Evolutionary conservation across 2,113 vertebrate species (phyloP), one percentile per base, ranked within the genome.

Genomic region (Varanus salvator): DNA sequence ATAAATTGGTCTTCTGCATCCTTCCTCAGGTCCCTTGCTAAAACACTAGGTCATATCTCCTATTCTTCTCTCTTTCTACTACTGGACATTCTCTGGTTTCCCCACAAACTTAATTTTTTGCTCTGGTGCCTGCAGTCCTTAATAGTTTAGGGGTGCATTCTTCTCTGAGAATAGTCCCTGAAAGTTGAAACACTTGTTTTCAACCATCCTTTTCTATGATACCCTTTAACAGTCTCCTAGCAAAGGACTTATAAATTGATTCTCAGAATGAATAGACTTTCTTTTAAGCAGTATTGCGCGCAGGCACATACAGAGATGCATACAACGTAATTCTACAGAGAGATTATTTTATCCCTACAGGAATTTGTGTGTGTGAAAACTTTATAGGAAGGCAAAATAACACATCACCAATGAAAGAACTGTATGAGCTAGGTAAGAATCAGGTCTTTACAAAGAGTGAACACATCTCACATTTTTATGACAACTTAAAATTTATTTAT

Each of bases 391-490:
- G 27, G 54, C 48, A 19, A 11, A 57, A 91, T 78, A 64, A 3
- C 7, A 50, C 31, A 11, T 89, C 91, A 60, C 25, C 81, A 93
- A 85, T 84, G 88, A 89, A 87, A 72, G 75, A 72, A 50, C 88
- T 44, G 76, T 48, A 48, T 85, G 89, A 92, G 80, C 52, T 52
- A 82, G 38, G 44, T 9, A 91, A 92, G 91, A 93, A 91, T 92
- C 86, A 92, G 50, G 14, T 74, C 34, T 85, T 88, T 89, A 4
- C 90, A 88, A 89, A 92, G 5, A 82, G 88, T 84, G 85, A 89
- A 89, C 64, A 84, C 21, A 89, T 87, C 76, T 75, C 44, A 90
- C n/a, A 76, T 94, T 94, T 92, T 90, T 71, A 85, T 87, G 83
- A 81, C 85, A 86, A 83, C 89, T 91, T 31, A 86, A 88, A n/a